Conservation (phyloP, 2,797 vertebrate species). For the Eulemur rubriventer region DNA sequence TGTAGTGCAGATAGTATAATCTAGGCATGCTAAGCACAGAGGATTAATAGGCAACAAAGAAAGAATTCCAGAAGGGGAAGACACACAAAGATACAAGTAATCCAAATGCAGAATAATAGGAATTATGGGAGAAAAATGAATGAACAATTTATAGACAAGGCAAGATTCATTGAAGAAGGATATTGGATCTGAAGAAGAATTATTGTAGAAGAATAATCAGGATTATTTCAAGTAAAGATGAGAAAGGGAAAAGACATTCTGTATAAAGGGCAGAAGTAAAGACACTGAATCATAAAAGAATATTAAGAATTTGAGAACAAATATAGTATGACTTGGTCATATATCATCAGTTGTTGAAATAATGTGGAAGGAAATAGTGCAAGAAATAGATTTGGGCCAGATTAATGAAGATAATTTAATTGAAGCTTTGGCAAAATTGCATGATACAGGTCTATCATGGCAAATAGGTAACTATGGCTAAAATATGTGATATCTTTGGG, state of each 20-base stretch:
- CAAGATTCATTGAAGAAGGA: background rate
- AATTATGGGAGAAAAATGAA: background rate
- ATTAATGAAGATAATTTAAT: background rate
- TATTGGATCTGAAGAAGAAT: background rate
- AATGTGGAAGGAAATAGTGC: background rate
- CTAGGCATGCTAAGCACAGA: background rate
- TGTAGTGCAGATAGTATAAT: background rate
- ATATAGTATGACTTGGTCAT: background rate
- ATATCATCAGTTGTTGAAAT: background rate
- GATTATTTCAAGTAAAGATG: background rate
- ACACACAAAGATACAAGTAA: background rate
- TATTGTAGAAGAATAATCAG: background rate
- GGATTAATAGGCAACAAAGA: background rate
- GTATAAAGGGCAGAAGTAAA: background rate
- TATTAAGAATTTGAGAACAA: background rate
- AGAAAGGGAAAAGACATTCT: background rate
- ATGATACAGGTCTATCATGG: background rate
- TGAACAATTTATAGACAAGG: background rate
- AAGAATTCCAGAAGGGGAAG: background rate
- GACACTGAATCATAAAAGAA: background rate
- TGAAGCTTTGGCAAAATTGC: background rate
- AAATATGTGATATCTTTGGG: background rate
- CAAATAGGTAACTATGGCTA: background rate
- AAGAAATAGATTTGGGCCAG: background rate
- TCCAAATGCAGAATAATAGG: background rate